Evolutionary conservation across 2,113 vertebrate genomes (phyloP).

Genomic region (Notarius lentiginosus): DNA sequence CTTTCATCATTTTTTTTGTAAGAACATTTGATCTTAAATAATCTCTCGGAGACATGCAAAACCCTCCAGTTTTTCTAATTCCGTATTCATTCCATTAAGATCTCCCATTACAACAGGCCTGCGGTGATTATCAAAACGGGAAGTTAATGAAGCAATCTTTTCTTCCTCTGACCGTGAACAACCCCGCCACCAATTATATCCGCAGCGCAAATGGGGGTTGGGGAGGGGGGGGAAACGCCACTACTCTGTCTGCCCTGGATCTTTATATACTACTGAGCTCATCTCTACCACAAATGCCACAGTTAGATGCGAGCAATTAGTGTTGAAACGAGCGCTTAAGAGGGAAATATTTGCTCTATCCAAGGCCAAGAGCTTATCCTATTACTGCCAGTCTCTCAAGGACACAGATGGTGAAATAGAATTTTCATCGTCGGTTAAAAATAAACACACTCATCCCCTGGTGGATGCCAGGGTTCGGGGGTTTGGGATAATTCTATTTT

Average conservation of each 20-base stretch:
- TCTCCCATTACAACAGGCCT: slow-evolving; percentile 60
- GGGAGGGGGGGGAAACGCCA: neutral
- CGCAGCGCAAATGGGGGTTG: slow-evolving; percentile 51
- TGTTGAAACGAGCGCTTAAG: slow-evolving; percentile 39
- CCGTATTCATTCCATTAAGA: slow-evolving; percentile 61
- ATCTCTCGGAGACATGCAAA: slow-evolving; percentile 56
- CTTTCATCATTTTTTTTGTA: neutral
- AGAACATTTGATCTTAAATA: slow-evolving; percentile 5
- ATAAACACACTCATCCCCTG: slow-evolving; percentile 35
- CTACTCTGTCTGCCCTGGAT: slow-evolving; percentile 50
- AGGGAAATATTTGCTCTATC: slow-evolving; percentile 56
- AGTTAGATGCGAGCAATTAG: slow-evolving; percentile 63
- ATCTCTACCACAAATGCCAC: slow-evolving; percentile 60
- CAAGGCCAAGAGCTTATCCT: slow-evolving; percentile 51
- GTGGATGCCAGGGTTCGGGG: neutral
- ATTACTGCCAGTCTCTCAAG: slow-evolving; percentile 44
- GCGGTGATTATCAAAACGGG: slow-evolving; percentile 65
- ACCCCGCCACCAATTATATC: slow-evolving; percentile 71
- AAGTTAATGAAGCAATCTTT: slow-evolving; percentile 77
- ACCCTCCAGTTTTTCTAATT: slow-evolving; percentile 47
- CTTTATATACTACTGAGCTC: slow-evolving; percentile 63
- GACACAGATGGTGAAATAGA: slow-evolving; percentile 39
- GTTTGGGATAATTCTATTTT: slow-evolving; percentile 24
- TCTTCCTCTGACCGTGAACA: slow-evolving; percentile 65
- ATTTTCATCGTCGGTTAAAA: slow-evolving; percentile 46